Evolutionary conservation across 2,797 vertebrate genomes (phyloP).

Genomic region (Anguilla pacifica): DNA sequence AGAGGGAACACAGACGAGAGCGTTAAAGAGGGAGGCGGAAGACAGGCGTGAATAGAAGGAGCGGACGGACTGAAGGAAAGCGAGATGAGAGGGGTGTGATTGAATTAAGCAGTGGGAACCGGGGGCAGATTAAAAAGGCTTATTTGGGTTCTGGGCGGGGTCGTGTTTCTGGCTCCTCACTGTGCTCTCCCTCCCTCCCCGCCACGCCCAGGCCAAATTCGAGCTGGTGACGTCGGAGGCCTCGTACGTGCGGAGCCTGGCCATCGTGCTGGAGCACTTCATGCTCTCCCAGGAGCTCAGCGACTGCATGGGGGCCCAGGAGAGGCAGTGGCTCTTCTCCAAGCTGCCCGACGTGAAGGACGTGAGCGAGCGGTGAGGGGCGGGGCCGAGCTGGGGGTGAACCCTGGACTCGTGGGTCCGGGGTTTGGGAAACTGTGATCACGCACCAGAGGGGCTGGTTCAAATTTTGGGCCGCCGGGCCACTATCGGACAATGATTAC

Average conservation of each 20-base stretch:
- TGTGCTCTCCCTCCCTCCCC: neutral
- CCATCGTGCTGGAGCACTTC: slow-evolving; percentile 87
- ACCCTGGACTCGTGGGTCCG: no score
- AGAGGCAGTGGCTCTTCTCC: slow-evolving; percentile 91
- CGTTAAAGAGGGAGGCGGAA: neutral
- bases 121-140: neutral
- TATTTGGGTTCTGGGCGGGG: neutral
- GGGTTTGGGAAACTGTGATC: no score
- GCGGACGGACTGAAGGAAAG: neutral
- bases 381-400: no score
- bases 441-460: no score
- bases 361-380: slow-evolving; percentile 83
- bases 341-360: slow-evolving; percentile 90
- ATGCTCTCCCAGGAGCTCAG: slow-evolving; percentile 79
- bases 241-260: slow-evolving; percentile 87
- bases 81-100: neutral
- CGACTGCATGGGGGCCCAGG: slow-evolving; percentile 82
- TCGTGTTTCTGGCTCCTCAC: neutral
- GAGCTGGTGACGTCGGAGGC: slow-evolving; percentile 91
- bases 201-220: slow-evolving; percentile 81
- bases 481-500: no score
- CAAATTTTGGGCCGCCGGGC: no score
- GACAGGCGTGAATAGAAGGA: neutral
- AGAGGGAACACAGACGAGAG: neutral
- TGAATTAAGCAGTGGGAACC: neutral